phyloP scores from a whole-genome alignment of 1,140 invertebrate species.

The Drosophila teissieri region DNA sequence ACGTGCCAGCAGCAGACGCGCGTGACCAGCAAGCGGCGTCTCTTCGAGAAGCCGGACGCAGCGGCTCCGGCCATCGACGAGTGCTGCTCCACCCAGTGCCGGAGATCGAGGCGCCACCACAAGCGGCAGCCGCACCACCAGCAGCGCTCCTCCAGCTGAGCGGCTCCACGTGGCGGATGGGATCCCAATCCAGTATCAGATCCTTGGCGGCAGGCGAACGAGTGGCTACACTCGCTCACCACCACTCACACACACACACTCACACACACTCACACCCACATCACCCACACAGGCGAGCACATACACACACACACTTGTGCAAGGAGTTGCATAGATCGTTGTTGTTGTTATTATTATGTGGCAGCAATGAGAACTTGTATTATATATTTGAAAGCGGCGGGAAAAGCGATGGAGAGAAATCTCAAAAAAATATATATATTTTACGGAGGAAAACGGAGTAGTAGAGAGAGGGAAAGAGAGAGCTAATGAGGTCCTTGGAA shows the following conservation, averaged over 20 bases:
- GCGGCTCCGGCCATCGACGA: conserved; percentile 84
- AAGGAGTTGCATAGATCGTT: conserved; percentile 30
- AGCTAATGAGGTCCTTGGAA: conserved; percentile 17
- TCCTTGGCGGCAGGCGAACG: not conserved
- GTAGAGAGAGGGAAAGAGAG: not conserved
- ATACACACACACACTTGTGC: conserved; percentile 20
- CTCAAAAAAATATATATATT: conserved; percentile 1
- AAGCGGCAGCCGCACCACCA: conserved; percentile 67
- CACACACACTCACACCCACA: conserved; percentile 5
- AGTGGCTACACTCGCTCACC: conserved; percentile 9
- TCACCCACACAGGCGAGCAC: conserved; percentile 22
- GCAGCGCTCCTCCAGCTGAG: conserved; percentile 52
- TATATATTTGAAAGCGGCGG: conserved; percentile 51
- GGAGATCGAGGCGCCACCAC: conserved; percentile 85
- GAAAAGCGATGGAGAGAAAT: conserved; percentile 11
- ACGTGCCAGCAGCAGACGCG: conserved; percentile 87
- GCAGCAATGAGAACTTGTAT: conserved; percentile 68
- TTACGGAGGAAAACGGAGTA: not conserved
- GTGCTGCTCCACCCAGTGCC: conserved; percentile 86
- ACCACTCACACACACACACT: conserved; percentile 12
- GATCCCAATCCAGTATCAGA: conserved; percentile 21
- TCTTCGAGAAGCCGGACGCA: conserved; percentile 78
- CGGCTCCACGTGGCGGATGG: conserved; percentile 20
- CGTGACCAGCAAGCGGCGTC: conserved; percentile 74
- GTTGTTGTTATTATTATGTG: conserved; percentile 21